Evolutionary conservation across 2,113 vertebrate species (phyloP).

Genomic region (Grantiella picta): DNA sequence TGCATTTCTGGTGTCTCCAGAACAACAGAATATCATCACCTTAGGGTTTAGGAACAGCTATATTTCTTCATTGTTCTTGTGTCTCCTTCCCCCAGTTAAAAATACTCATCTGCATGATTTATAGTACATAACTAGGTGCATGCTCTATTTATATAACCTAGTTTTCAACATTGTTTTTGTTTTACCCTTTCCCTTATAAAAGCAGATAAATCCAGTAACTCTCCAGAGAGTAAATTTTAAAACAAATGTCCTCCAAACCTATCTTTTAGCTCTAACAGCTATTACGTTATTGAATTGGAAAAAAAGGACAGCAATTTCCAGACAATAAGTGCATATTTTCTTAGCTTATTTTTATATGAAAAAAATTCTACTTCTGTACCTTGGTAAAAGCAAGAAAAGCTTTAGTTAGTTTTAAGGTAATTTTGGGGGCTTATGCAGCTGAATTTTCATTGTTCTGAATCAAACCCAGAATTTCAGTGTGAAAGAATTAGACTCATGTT

Average conservation of each 20-base stretch:
- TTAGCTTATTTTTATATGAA: not conserved
- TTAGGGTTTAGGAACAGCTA: not conserved
- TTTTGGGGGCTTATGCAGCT: not conserved
- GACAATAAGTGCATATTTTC: not conserved
- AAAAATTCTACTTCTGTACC: not conserved
- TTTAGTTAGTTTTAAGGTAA: not conserved
- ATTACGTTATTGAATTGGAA: not conserved
- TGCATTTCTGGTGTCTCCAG: not conserved
- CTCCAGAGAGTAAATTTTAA: not conserved
- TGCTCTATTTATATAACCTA: not conserved
- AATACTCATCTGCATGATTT: not conserved
- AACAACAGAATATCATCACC: not conserved
- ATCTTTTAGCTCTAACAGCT: not conserved
- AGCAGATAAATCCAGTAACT: not conserved
- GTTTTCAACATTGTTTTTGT: not conserved
- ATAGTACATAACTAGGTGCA: not conserved
- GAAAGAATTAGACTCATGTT: not conserved
- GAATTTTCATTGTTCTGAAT: not conserved
- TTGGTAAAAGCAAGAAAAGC: not conserved
- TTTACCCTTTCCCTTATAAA: not conserved
- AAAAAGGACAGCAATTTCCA: not conserved
- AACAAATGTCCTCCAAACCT: not conserved
- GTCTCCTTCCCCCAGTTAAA: not conserved
- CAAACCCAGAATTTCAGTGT: not conserved
- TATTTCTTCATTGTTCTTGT: not conserved